These are phyloP conservation scores for Drosophila ezoana DNA, from an alignment of 2,888 invertebrate species.

Conservation along the genomic window DNA sequence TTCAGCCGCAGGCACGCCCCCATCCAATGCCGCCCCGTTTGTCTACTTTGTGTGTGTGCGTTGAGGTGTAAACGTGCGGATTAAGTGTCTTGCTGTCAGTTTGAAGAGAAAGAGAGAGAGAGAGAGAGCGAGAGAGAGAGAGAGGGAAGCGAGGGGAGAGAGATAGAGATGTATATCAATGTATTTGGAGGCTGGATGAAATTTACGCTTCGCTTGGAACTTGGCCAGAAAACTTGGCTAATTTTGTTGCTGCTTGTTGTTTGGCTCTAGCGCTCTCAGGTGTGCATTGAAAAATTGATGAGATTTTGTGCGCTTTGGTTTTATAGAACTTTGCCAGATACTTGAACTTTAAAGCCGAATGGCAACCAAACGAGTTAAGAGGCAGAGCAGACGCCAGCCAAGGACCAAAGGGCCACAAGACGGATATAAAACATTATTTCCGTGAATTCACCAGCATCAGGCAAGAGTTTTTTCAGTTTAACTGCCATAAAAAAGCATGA, in stretches of 20 bases:
- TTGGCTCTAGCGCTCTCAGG: constrained; percentile 46
- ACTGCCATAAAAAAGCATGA: constrained; percentile 18
- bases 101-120: not conserved
- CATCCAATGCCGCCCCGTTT: constrained; percentile 1
- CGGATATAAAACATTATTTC: constrained; percentile 45
- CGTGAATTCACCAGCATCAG: not conserved
- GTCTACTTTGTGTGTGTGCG: constrained; percentile 60
- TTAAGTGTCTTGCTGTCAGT: constrained; percentile 77
- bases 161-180: constrained; percentile 60
- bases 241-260: constrained; percentile 52
- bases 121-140: too few relatives aligned
- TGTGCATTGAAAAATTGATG: constrained; percentile 74
- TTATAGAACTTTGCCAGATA: constrained; percentile 33
- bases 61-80: constrained; percentile 81
- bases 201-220: constrained; percentile 60
- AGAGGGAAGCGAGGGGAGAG: not conserved
- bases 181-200: constrained; percentile 40
- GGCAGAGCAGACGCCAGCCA: constrained; percentile 14
- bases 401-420: constrained; percentile 15
- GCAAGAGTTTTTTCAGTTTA: constrained; percentile 26
- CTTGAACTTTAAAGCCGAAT: constrained; percentile 66
- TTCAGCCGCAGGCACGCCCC: constrained; percentile 38
- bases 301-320: constrained; percentile 58
- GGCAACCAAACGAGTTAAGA: constrained; percentile 24
- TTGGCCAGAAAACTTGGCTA: constrained; percentile 70